Evolutionary conservation across 2,113 vertebrate genomes (phyloP).

Genomic region (Triplophysa siluroides): DNA sequence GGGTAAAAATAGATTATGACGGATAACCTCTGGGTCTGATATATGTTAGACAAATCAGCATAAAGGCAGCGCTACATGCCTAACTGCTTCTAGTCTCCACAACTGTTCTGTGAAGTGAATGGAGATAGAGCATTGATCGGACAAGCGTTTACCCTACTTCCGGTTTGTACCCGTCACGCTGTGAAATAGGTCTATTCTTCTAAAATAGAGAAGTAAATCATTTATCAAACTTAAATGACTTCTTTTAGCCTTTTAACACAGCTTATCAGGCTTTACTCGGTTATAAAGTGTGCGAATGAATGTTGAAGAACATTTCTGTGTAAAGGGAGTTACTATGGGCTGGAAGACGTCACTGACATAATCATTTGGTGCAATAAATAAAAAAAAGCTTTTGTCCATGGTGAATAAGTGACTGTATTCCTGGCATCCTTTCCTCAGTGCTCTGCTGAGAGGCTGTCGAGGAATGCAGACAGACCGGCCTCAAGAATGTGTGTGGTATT

Average conservation of each 20-base stretch:
- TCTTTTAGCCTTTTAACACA: background rate
- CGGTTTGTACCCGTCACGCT: too few species aligned
- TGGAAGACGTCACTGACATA: background rate
- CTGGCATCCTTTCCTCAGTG: background rate
- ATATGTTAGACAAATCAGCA: too few species aligned
- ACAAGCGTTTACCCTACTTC: too few species aligned
- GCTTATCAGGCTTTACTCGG: conserved; percentile 4
- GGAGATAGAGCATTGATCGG: too few species aligned
- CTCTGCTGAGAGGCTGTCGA: conserved; percentile 1
- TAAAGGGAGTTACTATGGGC: background rate
- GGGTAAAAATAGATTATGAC: too few species aligned
- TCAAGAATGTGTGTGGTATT: conserved; percentile 46
- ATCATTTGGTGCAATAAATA: background rate
- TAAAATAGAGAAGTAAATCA: too few species aligned
- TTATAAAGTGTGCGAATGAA: background rate
- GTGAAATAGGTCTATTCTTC: too few species aligned
- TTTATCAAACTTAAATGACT: too few species aligned
- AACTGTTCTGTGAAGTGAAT: too few species aligned
- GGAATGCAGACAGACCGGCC: conserved; percentile 45
- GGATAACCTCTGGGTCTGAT: too few species aligned
- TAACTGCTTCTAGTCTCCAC: too few species aligned
- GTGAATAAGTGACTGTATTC: background rate
- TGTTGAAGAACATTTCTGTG: conserved; percentile 15
- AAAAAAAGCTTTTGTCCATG: background rate
- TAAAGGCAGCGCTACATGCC: too few species aligned